A percentile compares a stretch with the other conserved stretches of the same genome.
These are phyloP conservation scores for Crocallis elinguaria DNA, from an alignment of 2,888 invertebrate genomes.

Conservation along the genomic window DNA sequence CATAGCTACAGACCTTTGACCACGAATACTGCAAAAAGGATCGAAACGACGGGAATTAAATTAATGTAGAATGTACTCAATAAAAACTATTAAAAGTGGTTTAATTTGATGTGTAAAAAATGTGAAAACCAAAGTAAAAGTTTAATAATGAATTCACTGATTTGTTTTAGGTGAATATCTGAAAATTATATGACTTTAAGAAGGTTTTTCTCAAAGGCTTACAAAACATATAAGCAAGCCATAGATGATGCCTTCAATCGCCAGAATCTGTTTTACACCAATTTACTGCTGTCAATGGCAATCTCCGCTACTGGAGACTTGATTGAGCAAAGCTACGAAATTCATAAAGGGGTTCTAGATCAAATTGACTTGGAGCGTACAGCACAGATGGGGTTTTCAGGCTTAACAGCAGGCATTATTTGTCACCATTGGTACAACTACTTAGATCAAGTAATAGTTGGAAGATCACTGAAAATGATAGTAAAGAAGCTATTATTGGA, in stretches of 20 bases:
- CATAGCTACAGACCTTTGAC: no score
- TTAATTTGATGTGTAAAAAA: no score
- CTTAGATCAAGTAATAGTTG: slow-evolving; percentile 89
- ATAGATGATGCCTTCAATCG: slow-evolving; percentile 79
- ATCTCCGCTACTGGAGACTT: slow-evolving; percentile 92
- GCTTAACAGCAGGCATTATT: slow-evolving; percentile 90
- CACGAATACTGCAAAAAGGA: no score
- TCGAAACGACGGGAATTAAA: no score
- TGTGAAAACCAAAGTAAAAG: no score
- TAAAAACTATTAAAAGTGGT: no score
- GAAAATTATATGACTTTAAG: slow-evolving; percentile 53
- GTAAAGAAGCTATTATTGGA: slow-evolving; percentile 92
- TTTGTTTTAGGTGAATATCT: slow-evolving; percentile 61
- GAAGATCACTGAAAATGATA: slow-evolving; percentile 86
- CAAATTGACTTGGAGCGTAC: slow-evolving; percentile 87
- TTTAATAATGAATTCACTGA: slow-evolving; percentile 17
- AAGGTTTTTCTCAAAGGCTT: slow-evolving; percentile 59
- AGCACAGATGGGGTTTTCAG: slow-evolving; percentile 90
- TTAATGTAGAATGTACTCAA: no score
- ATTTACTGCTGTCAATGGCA: slow-evolving; percentile 89
- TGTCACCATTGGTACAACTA: slow-evolving; percentile 95
- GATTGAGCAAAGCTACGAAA: slow-evolving; percentile 92
- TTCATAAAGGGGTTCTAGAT: slow-evolving; percentile 80
- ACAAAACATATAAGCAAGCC: slow-evolving; percentile 53
- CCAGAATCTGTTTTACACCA: slow-evolving; percentile 91